Evolutionary conservation across 92 coral and sea anemone species (phyloP).

Genomic region (Hydrozoanthus gracilis): DNA sequence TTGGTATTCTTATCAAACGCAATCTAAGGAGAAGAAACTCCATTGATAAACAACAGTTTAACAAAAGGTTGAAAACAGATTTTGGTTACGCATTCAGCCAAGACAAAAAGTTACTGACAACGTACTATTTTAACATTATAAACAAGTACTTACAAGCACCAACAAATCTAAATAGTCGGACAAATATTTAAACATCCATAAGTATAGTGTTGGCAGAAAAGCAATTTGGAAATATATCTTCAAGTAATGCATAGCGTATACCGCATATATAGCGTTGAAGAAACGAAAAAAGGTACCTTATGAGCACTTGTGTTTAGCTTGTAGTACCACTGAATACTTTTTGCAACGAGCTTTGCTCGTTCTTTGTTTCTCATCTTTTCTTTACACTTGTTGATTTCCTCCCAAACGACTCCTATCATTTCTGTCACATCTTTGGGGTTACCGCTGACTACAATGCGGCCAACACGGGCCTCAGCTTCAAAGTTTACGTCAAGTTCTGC

Average conservation of each 20-base stretch:
- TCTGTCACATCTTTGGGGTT: constrained; percentile 65
- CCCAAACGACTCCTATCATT: constrained; percentile 67
- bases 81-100: not conserved
- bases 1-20: constrained; percentile 63
- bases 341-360: constrained; percentile 66
- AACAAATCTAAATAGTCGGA: too few relatives aligned
- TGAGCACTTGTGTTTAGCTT: constrained; percentile 33
- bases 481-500: constrained; percentile 66
- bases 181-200: too few relatives aligned
- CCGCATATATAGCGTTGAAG: too few relatives aligned
- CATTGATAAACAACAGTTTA: not conserved
- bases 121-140: too few relatives aligned
- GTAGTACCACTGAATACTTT: constrained; percentile 73
- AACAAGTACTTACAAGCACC: too few relatives aligned
- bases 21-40: not conserved
- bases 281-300: not conserved
- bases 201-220: too few relatives aligned
- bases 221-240: too few relatives aligned
- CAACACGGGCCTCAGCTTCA: constrained; percentile 54
- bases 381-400: constrained; percentile 62
- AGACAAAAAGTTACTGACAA: not conserved
- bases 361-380: constrained; percentile 64
- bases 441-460: constrained; percentile 75
- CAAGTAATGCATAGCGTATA: too few relatives aligned
- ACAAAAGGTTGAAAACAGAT: not conserved